Base-by-base conservation (phyloP, 2,888 invertebrate genomes). In the Scrobipalpa costella region DNA sequence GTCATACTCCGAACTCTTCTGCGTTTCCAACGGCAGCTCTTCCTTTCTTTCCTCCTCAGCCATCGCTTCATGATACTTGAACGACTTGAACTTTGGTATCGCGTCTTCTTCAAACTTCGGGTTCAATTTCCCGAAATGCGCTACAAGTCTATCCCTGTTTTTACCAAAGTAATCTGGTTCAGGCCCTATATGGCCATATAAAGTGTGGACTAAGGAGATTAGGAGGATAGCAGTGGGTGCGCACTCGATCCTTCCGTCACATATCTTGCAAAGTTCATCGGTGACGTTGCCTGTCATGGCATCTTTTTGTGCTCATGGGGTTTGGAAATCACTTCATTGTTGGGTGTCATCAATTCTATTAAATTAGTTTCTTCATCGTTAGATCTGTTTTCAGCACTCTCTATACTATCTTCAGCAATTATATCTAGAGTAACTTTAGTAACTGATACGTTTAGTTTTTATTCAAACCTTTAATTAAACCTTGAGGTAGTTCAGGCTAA, bases 211-310 rank as follows among this genome's bases (percentile, higher is more conserved):
- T 7, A 91, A 72, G 0, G 90, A 81, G 47, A 91, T 88, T 0
- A 91, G 78, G 0, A 91, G 84, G 15, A 91, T 86, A 8, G 91
- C 91, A 0, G 90, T 90, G 0, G 90, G 90, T 0, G 91, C 90
- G 66, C 90, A 91, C 69, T 91, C 91, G 27, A 90, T 80, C 69
- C 84, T 76, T 47, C 90, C 91, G 65, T 91, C 91, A 79, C 90
- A 91, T 71, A 88, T 78, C 69, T 80, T 86, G 73, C 91, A 90
- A 38, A 90, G 79, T 63, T 90, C 90, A 65, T 87, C 84, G 65
- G 89, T 88, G 59, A 81, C 72, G 71, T 90, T 89, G 67, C 66
- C 71, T 67, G 78, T 81, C 89, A 90, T 90, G 78, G 86, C 88
- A 86, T 87, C 76, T 78, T 87, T 76, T 79, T 55, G 13, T 15